Base-by-base conservation (phyloP, 2,113 vertebrate species). In the Mastomys natalensis region DNA sequence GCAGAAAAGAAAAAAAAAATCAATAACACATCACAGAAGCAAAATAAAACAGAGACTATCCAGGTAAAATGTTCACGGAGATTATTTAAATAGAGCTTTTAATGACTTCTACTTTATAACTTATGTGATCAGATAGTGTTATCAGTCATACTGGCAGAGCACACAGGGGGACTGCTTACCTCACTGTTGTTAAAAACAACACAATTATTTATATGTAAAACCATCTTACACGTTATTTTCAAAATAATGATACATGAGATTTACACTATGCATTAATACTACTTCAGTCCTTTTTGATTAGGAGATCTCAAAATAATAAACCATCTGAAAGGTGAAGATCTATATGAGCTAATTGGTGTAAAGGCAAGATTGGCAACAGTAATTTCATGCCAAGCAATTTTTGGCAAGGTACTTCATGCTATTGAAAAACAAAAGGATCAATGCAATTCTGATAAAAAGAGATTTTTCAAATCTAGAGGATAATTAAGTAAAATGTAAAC, bases 21-120 rank as follows among this genome's bases (percentile, higher is more conserved):
- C 43, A 73, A 34, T 90, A 88, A 90, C 17, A 37, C 10, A n/a
- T 91, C 70, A 77, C 73, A 91, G 24, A 95, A 66, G 51, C 62
- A 86, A 92, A 91, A 78, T 43, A 68, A 94, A 97, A 92, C 62
- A 76, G 95, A 96, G 87, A 93, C 84, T 80, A 89, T 92, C 40
- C 72, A 95, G 74, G 78, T 90, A 78, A 80, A 80, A 70, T 82
- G 53, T 88, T 91, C 87, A 95, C 7, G 26, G 21, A 94, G 73
- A 91, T 90, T 58, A 64, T 86, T 95, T 89, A 92, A 96, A 53
- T 9, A 43, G 66, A 91, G 31, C 21, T 77, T 84, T 86, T 66
- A 85, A 15, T 53, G 37, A 48, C 82, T 95, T 78, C 87, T 93
- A 53, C 85, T 95, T 87, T 78, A 53, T 73, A 64, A 77, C 11